These are phyloP conservation scores for Heliothis subflexa DNA, from an alignment of 1,140 invertebrate genomes.

Conservation along the genomic window DNA sequence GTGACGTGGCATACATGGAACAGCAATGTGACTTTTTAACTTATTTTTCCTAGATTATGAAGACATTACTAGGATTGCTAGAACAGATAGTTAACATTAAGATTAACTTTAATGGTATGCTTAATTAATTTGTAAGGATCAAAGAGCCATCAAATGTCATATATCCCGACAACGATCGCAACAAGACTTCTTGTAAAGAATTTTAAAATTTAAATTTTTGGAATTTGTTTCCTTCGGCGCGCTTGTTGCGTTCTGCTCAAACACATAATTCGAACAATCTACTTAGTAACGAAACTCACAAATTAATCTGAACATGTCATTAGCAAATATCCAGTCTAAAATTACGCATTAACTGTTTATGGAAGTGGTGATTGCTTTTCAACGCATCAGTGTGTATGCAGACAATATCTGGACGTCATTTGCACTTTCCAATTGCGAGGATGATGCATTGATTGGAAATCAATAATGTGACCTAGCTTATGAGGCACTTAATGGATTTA, in stretches of 20 bases:
- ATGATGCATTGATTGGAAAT: constrained; percentile 18
- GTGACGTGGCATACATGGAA: not conserved
- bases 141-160: too few relatives aligned
- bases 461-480: constrained; percentile 13
- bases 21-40: not conserved
- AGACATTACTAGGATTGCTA: not conserved
- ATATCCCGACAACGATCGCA: too few relatives aligned
- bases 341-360: constrained; percentile 14
- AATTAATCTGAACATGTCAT: not conserved
- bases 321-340: constrained; percentile 14
- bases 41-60: not conserved
- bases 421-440: constrained; percentile 24
- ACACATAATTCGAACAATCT: not conserved
- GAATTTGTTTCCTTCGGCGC: too few relatives aligned
- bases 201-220: too few relatives aligned
- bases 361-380: constrained; percentile 8
- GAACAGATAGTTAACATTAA: too few relatives aligned
- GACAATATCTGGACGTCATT: constrained; percentile 26
- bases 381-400: not conserved
- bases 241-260: too few relatives aligned
- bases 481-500: not conserved
- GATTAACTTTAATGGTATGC: too few relatives aligned
- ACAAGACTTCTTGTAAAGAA: too few relatives aligned
- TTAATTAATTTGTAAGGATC: too few relatives aligned
- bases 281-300: too few relatives aligned